These are phyloP conservation scores for Apotomis turbidana DNA, from an alignment of 2,888 invertebrate species.

Conservation along the genomic window DNA sequence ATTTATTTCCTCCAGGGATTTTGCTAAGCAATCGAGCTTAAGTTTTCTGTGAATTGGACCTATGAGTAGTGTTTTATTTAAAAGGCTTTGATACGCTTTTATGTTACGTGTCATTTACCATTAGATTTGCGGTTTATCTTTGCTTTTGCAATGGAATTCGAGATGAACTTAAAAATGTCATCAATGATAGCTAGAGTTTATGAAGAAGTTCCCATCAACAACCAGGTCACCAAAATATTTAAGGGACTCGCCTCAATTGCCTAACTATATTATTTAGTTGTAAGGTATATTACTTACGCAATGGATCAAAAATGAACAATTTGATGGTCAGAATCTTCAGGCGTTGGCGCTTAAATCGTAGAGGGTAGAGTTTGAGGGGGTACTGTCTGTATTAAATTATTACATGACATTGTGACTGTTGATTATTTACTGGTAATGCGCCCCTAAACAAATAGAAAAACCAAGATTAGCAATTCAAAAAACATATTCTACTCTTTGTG, in stretches of 20 bases:
- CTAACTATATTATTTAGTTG: not conserved
- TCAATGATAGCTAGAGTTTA: not conserved
- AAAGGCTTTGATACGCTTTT: conserved; percentile 1
- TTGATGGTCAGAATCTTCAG: not conserved
- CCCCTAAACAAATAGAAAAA: conserved; percentile 21
- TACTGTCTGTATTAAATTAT: not conserved
- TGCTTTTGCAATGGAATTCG: too few relatives aligned
- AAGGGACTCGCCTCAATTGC: too few relatives aligned
- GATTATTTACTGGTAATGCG: conserved; percentile 26
- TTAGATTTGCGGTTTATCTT: not conserved
- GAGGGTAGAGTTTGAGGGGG: not conserved
- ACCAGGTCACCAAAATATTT: too few relatives aligned
- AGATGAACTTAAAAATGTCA: not conserved
- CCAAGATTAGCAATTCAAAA: conserved; percentile 23
- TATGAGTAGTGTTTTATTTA: conserved; percentile 26
- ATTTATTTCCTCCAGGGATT: conserved; percentile 55
- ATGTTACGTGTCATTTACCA: not conserved
- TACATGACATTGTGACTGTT: conserved; percentile 18
- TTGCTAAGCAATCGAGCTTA: conserved; percentile 30
- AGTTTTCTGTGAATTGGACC: conserved; percentile 33
- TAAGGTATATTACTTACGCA: not conserved
- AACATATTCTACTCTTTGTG: conserved; percentile 12
- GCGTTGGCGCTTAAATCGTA: not conserved
- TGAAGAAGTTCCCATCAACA: not conserved
- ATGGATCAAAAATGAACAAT: not conserved